These are phyloP conservation scores for Coleophora flavipennella DNA, from an alignment of 2,888 invertebrate species.

Conservation along the genomic window DNA sequence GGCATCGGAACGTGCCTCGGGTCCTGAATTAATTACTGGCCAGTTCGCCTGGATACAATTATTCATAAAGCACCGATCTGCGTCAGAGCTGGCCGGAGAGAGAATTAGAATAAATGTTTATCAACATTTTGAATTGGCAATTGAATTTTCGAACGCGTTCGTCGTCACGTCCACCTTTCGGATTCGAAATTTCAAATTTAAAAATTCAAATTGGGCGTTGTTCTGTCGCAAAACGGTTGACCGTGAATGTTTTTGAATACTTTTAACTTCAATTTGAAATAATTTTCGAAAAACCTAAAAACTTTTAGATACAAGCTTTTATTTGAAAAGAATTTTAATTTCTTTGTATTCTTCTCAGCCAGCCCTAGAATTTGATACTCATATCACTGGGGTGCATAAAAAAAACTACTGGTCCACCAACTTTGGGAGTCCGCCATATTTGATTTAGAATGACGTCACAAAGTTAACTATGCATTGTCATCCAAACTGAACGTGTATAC, in stretches of 20 bases:
- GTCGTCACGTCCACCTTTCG: not conserved
- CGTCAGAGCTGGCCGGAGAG: slow-evolving; percentile 16
- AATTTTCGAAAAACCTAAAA: too few relatives aligned
- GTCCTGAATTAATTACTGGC: not conserved
- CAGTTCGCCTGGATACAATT: slow-evolving; percentile 21
- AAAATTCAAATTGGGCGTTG: too few relatives aligned
- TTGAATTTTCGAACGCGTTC: slow-evolving; percentile 11
- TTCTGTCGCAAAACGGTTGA: slow-evolving; percentile 1
- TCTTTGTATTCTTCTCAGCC: too few relatives aligned
- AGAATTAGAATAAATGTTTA: slow-evolving; percentile 19
- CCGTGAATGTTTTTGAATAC: slow-evolving; percentile 1
- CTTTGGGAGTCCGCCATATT: too few relatives aligned
- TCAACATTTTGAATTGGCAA: slow-evolving; percentile 1
- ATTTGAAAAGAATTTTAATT: too few relatives aligned
- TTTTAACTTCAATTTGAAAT: not conserved
- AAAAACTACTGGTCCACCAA: too few relatives aligned
- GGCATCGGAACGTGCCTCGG: not conserved
- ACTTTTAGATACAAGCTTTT: too few relatives aligned
- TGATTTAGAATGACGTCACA: too few relatives aligned
- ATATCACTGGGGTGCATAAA: too few relatives aligned
- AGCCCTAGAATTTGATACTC: too few relatives aligned
- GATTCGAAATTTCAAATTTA: slow-evolving; percentile 9
- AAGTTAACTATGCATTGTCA: too few relatives aligned
- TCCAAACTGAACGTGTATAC: too few relatives aligned
- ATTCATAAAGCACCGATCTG: slow-evolving; percentile 19